Evolutionary conservation across 2,888 invertebrate genomes (phyloP).

Genomic region (Fragum sueziense): DNA sequence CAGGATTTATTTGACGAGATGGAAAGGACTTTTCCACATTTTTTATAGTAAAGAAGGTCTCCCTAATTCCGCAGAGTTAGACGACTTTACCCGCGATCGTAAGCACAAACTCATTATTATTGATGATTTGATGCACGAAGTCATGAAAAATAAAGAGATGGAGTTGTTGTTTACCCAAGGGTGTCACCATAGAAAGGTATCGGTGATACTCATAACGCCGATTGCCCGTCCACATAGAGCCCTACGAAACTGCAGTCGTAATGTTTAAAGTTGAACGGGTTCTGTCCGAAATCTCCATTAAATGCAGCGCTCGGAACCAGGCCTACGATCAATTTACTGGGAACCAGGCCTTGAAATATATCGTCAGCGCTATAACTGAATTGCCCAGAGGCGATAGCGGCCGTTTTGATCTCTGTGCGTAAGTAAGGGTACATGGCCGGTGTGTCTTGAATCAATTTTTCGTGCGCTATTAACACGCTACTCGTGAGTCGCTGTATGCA

Average conservation of each 20-base stretch:
- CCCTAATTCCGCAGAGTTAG: slow-evolving; percentile 21
- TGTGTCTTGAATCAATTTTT: slow-evolving; percentile 26
- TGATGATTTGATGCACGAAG: slow-evolving; percentile 43
- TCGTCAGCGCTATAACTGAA: slow-evolving; percentile 37
- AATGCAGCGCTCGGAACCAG: slow-evolving; percentile 36
- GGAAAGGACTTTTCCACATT: slow-evolving; percentile 35
- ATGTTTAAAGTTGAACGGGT: slow-evolving; percentile 52
- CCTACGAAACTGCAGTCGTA: slow-evolving; percentile 31
- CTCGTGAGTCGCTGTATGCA: slow-evolving; percentile 42
- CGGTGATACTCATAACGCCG: slow-evolving; percentile 19
- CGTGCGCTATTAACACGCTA: slow-evolving; percentile 40
- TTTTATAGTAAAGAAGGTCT: slow-evolving; percentile 27
- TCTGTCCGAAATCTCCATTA: slow-evolving; percentile 35
- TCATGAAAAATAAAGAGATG: slow-evolving; percentile 25
- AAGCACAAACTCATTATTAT: slow-evolving; percentile 30
- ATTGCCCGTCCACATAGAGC: slow-evolving; percentile 49
- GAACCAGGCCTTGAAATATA: slow-evolving; percentile 39
- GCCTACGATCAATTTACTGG: slow-evolving; percentile 37
- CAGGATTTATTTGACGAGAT: slow-evolving; percentile 41
- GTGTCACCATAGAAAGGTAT: slow-evolving; percentile 29
- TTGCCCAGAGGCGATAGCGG: slow-evolving; percentile 48
- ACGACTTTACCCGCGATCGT: slow-evolving; percentile 37
- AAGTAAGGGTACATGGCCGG: slow-evolving; percentile 49
- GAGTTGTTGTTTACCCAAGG: slow-evolving; percentile 41
- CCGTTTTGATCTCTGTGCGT: slow-evolving; percentile 43